Base-by-base conservation (phyloP, 1,140 invertebrate species). In the Rhyacophila brunnea region DNA sequence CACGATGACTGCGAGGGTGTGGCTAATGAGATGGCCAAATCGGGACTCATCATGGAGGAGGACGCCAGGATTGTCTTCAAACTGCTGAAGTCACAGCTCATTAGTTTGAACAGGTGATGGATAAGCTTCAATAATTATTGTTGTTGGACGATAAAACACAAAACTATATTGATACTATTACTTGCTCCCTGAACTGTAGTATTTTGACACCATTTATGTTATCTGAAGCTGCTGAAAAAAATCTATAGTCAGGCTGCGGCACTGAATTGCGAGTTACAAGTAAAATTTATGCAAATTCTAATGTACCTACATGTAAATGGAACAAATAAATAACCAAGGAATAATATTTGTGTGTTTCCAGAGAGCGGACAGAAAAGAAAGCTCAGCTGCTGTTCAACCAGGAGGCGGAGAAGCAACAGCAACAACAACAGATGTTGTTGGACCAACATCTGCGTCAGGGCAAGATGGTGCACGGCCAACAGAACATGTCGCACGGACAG, bases 1-100 rank as follows among this genome's bases (percentile, higher is more conserved):
- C 84, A 82, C 51, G 97, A 99, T 74, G 90, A 95, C 71, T 91
- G 93, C 60, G 94, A 99, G 70, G 91, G 95, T 71, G 92, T 99
- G 55, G 94, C 95, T 43, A 87, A 90, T 69, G 96, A 98, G 77
- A 97, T 99, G 96, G 90, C 89, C 18, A 92, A 92, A 69, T 90
- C 90, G 9, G 91, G 91, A 46, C 86, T 95, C 58, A 92, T 95
- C 65, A 86, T 91, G 57, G 92, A 95, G 70, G 93, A 95, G 71
- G 95, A 98, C 73, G 88, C 91, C 0, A 85, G 92, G 67, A 88
- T 90, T 42, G 92, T 96, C 3, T 87, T 88, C 42, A 92, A 93
- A 68, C 85, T 97, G 74, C 82, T 98, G 17, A 89, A 91, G 68
- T 89, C 89, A 38, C 91, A 94, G 71, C 87, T 95, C 36, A 79